Evolutionary conservation across 2,113 vertebrate species (phyloP).

Genomic region (Guaruba guarouba): DNA sequence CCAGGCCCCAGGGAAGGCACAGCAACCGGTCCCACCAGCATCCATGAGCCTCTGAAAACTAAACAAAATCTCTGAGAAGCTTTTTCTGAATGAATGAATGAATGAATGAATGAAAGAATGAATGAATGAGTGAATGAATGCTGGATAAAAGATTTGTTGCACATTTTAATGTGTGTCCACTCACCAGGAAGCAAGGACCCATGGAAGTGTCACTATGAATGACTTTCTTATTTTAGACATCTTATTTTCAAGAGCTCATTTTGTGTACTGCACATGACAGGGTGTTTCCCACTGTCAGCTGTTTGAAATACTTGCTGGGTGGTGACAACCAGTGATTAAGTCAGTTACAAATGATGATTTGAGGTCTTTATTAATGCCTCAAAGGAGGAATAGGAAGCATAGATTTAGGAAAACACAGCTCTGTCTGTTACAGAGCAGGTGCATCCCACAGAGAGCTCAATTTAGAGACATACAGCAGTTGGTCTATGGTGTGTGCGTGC

Average conservation of each 20-base stretch:
- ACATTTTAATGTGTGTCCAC: neutral
- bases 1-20: accelerated
- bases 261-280: neutral
- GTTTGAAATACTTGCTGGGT: neutral
- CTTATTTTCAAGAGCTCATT: neutral
- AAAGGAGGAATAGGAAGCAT: neutral
- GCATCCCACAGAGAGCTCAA: neutral
- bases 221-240: neutral
- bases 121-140: neutral
- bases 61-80: neutral
- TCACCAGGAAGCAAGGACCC: neutral
- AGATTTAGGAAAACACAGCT: neutral
- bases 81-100: neutral
- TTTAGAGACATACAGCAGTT: neutral
- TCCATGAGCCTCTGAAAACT: neutral
- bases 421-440: neutral
- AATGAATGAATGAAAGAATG: neutral
- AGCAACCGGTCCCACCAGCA: neutral
- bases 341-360: neutral
- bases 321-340: neutral
- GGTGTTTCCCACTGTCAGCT: neutral
- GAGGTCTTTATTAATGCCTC: neutral
- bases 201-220: neutral
- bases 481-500: accelerated
- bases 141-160: neutral